phyloP scores from a whole-genome alignment of 2,113 vertebrate species.

The Nibea coibor region DNA sequence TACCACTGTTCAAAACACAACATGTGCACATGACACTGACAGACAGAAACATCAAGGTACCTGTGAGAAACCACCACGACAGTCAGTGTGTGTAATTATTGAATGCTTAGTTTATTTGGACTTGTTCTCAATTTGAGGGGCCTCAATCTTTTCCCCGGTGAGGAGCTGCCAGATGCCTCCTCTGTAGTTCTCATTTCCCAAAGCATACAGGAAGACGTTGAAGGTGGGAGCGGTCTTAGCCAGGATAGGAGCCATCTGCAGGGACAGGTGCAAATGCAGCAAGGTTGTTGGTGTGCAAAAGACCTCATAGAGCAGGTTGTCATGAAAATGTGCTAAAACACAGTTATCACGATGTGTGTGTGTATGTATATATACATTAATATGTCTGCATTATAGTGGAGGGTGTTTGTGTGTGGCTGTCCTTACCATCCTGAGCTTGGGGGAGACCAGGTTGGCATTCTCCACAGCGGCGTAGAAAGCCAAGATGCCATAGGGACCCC shows the following conservation, averaged over 20 bases:
- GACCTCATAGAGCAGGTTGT: background rate
- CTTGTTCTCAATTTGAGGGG: slow-evolving; percentile 89
- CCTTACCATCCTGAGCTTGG: slow-evolving; percentile 93
- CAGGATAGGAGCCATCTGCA: slow-evolving; percentile 92
- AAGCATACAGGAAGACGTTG: slow-evolving; percentile 90
- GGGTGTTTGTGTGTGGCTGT: background rate
- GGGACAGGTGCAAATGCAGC: slow-evolving; percentile 30
- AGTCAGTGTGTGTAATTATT: slow-evolving; percentile 56
- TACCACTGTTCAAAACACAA: slow-evolving; percentile 31
- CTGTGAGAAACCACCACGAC: slow-evolving; percentile 72
- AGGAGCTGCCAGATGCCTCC: slow-evolving; percentile 92
- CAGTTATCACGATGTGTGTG: background rate
- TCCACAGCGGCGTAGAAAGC: slow-evolving; percentile 88
- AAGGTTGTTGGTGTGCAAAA: background rate
- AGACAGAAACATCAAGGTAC: slow-evolving; percentile 51
- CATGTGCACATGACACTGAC: slow-evolving; percentile 44
- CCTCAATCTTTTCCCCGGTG: slow-evolving; percentile 88
- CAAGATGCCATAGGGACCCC: slow-evolving; percentile 93
- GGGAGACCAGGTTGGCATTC: slow-evolving; percentile 88
- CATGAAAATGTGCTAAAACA: background rate
- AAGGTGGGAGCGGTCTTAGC: slow-evolving; percentile 91
- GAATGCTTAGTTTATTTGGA: slow-evolving; percentile 85
- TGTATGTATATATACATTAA: background rate
- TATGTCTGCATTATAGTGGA: background rate
- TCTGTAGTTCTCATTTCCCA: slow-evolving; percentile 91